Evolutionary conservation across 1,140 invertebrate species (phyloP), one percentile per base, ranked within the genome.

Genomic region (Dendroctonus ponderosae): DNA sequence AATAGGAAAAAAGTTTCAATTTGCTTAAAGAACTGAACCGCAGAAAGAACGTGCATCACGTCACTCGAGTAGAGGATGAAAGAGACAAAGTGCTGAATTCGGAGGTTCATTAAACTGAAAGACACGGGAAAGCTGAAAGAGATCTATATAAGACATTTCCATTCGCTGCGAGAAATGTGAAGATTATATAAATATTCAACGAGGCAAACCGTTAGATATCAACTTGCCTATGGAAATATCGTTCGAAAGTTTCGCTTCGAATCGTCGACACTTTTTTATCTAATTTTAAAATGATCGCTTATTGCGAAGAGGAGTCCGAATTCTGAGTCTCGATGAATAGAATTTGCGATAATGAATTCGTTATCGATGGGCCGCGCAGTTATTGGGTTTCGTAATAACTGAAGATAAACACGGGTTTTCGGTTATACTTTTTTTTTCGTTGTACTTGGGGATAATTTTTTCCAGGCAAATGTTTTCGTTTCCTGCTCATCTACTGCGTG

Each of bases 111-210:
- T 62, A 62, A 62, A 62, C 59, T 42, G 59, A 62, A 62, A 62
- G 59, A 62, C 59, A 62, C n/a, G 48, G 44, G 59, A 62, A 62
- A 62, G 42, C 40, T 42, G 26, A 59, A 44, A 62, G 59, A 61
- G 59, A 61, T 62, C 59, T 64, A 39, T 63, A 65, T 65, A 65
- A 65, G 50, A 56, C 54, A 56, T 65, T 65, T 57, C 62, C 62
- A 65, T 65, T 57, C 62, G 62, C 62, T 49, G 38, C 53, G 62
- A 43, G 52, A 41, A 51, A 65, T 65, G 53, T 57, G 62, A 65
- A 65, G 62, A 65, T 65, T 40, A 57, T 65, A 57, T 65, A 65
- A 65, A 65, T 65, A 65, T 65, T 65, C 62, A 65, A 65, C 52
- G 43, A 57, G 53, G 53, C 14, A 40, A 57, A 57, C 43, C 62